Percentiles rank a stretch among this genome's conserved stretches.
These are phyloP conservation scores for Molorchus minor DNA, from an alignment of 2,888 invertebrate genomes.

Conservation along the genomic window DNA sequence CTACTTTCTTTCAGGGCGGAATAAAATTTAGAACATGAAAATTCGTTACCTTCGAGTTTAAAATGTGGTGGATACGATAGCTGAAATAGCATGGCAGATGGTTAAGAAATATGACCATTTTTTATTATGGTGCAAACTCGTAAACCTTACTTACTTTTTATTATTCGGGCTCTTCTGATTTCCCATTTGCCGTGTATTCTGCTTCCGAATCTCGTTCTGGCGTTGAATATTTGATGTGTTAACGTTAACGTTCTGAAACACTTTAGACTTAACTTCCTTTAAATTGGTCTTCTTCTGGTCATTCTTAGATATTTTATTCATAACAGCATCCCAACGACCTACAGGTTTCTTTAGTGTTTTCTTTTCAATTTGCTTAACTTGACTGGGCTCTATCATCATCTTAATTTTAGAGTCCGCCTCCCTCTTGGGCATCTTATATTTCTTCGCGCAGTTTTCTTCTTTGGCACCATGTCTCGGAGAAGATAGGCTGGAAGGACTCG, in stretches of 20 bases:
- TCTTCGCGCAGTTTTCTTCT: constrained; percentile 70
- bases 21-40: too few relatives aligned
- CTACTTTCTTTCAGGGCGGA: too few relatives aligned
- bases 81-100: too few relatives aligned
- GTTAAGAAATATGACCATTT: too few relatives aligned
- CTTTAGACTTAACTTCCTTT: constrained; percentile 90
- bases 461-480: constrained; percentile 51
- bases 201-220: constrained; percentile 37
- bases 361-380: constrained; percentile 61
- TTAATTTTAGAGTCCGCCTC: constrained; percentile 80
- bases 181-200: constrained; percentile 35
- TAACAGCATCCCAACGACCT: constrained; percentile 84
- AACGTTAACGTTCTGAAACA: constrained; percentile 51
- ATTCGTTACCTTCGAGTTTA: too few relatives aligned
- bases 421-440: constrained; percentile 82
- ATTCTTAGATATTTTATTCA: constrained; percentile 81
- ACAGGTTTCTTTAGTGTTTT: constrained; percentile 66
- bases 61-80: too few relatives aligned
- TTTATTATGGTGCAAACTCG: too few relatives aligned
- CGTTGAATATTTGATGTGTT: constrained; percentile 27
- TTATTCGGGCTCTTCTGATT: constrained; percentile 51
- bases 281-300: constrained; percentile 77
- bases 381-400: constrained; percentile 72
- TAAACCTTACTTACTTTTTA: constrained; percentile 55
- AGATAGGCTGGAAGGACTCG: constrained; percentile 54